Base-by-base conservation (phyloP, 2,797 vertebrate species). In the Pelochelys cantorii region DNA sequence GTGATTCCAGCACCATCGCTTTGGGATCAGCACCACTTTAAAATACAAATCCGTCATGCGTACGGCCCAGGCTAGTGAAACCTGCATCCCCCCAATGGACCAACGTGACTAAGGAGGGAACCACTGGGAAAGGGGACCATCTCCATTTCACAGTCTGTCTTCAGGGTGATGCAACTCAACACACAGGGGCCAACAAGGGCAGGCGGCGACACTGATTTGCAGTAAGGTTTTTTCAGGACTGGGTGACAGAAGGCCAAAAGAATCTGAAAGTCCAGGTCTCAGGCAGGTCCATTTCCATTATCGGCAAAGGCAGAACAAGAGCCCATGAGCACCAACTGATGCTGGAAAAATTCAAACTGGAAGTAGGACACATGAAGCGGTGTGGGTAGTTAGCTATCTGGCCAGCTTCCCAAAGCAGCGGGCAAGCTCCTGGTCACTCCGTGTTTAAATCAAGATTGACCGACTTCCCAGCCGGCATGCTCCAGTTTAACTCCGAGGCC, bases 351-450 rank as follows among this genome's bases (percentile, higher is more conserved):
- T 13, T 34, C 77, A 78, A 11, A 22, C 0, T 71, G n/a, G 60
- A 62, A 79, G 31, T 7, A n/a, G 60, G 77, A 65, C 52, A 29
- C 59, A 25, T 29, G 20, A 68, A 71, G 2, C 14, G 48, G 68
- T 1, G 77, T 57, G 12, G 42, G 65, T 78, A 42, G 11, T 5
- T 77, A 57, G 22, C 68, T 82, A 79, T 54, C 92, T 81, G 79
- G 29, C 27, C 71, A 79, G 55, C 71, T 37, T 0, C 3, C 34
- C 79, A 12, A 34, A 75, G 83, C 7, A 65, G 15, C 9, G 62
- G 7, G 14, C n/a, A 75, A 37, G 31, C 6, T 25, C 79, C 29
- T n/a, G 1, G 0, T 5, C 62, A 29, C 8, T 23, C 1, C 0
- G 37, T 2, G 78, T 52, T n/a, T 56, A 80, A 83, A 17, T 55